A percentile compares a stretch with the other conserved stretches of the same genome.
Conservation (phyloP, 2,888 invertebrate species). For the Ctena decussata region DNA sequence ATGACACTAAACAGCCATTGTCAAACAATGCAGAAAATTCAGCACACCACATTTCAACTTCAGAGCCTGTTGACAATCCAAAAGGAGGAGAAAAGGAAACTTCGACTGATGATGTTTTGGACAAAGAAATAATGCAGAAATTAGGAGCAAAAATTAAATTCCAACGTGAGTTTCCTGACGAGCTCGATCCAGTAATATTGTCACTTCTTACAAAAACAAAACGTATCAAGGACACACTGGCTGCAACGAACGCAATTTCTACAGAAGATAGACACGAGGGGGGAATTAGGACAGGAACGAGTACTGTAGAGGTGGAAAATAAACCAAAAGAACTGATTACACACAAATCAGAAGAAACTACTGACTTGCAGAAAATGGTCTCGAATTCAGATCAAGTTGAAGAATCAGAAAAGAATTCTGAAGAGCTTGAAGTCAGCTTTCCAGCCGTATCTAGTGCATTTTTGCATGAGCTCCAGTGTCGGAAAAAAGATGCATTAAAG, state of each 20-base stretch:
- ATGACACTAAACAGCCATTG: background rate
- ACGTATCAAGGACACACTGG: background rate
- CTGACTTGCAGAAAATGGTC: too few species aligned
- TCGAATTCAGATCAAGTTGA: too few species aligned
- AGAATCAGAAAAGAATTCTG: background rate
- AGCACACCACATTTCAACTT: background rate
- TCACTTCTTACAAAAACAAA: background rate
- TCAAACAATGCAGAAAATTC: too few species aligned
- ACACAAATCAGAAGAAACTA: too few species aligned
- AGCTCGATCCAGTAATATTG: background rate
- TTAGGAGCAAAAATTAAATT: background rate
- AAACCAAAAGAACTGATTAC: background rate
- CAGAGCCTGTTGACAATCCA: background rate
- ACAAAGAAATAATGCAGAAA: background rate
- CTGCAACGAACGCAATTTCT: too few species aligned
- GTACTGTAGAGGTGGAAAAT: background rate
- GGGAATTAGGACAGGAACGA: background rate
- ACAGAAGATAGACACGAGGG: too few species aligned
- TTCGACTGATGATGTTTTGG: background rate
- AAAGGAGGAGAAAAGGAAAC: background rate
- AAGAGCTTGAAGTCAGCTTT: constrained; percentile 31
- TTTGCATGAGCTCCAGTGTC: constrained; percentile 46
- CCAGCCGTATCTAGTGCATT: constrained; percentile 55
- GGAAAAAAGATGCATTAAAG: constrained; percentile 38
- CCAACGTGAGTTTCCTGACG: background rate